phyloP scores from a whole-genome alignment of 2,113 vertebrate genomes.

The Carassius auratus region DNA sequence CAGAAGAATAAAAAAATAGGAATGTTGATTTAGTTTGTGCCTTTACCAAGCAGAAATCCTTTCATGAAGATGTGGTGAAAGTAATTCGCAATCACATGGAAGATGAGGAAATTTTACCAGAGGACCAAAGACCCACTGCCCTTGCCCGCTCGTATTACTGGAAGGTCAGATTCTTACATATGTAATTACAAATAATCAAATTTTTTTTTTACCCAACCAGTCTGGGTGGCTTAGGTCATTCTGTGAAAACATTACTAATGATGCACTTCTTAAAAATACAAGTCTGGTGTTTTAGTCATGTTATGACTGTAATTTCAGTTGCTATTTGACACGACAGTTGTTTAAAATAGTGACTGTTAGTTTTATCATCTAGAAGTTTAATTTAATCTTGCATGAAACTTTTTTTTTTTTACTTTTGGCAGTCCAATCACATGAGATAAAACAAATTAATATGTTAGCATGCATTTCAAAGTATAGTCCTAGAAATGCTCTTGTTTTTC shows the following conservation, averaged over 20 bases:
- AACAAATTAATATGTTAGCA: too few species aligned
- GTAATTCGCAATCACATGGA: conserved; percentile 75
- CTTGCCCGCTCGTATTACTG: conserved; percentile 80
- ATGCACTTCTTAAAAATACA: not conserved
- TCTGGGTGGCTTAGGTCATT: not conserved
- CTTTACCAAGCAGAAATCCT: conserved; percentile 74
- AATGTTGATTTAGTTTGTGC: not conserved
- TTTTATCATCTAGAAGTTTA: not conserved
- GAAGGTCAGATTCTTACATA: conserved; percentile 66
- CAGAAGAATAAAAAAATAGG: too few species aligned
- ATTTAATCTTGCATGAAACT: too few species aligned
- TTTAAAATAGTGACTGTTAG: not conserved
- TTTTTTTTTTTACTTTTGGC: not conserved
- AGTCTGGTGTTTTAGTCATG: not conserved
- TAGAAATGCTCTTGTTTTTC: not conserved
- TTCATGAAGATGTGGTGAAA: conserved; percentile 80
- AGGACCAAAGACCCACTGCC: conserved; percentile 75
- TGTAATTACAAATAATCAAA: too few species aligned
- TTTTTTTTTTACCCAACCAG: not conserved
- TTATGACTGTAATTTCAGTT: not conserved
- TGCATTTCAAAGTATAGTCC: not conserved
- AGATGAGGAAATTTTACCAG: conserved; percentile 72
- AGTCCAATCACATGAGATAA: too few species aligned
- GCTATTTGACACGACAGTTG: too few species aligned
- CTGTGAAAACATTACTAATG: not conserved